Conservation (phyloP, 2,113 vertebrate genomes). For the Chloebia gouldiae region DNA sequence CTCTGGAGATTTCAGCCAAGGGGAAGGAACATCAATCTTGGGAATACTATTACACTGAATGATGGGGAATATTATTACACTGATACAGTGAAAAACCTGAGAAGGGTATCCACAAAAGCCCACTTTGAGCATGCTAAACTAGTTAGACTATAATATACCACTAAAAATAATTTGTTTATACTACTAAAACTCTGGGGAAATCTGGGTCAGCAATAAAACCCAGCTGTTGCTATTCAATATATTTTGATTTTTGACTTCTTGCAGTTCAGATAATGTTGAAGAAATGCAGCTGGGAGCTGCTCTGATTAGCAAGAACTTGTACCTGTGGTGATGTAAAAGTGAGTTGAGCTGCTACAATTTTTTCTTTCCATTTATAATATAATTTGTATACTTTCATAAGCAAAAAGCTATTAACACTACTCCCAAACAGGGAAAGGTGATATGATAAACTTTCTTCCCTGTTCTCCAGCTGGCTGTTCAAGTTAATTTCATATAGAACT, state of each 20-base stretch:
- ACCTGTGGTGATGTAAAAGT: slow-evolving; percentile 28
- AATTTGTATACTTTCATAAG: not conserved
- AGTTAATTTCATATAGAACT: not conserved
- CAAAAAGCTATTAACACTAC: not conserved
- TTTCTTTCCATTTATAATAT: not conserved
- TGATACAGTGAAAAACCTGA: not conserved
- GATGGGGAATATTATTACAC: no score
- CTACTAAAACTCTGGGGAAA: slow-evolving; percentile 2
- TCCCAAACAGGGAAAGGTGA: not conserved
- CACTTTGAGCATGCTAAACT: not conserved
- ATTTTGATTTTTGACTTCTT: slow-evolving; percentile 5
- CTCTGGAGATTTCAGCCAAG: not conserved
- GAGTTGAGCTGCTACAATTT: not conserved
- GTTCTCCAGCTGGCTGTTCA: not conserved
- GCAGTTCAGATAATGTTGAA: slow-evolving; percentile 25
- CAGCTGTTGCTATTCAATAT: slow-evolving; percentile 36
- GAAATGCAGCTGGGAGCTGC: not conserved
- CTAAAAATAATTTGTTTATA: slow-evolving; percentile 57
- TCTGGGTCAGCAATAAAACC: slow-evolving; percentile 31
- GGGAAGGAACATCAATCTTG: not conserved
- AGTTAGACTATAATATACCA: not conserved
- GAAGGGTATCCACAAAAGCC: not conserved
- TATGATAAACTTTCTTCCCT: not conserved
- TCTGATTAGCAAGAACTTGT: slow-evolving; percentile 12
- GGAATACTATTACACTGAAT: not conserved